These are phyloP conservation scores for Corella eumyota DNA, from an alignment of 23 tunicate species.

Conservation along the genomic window DNA sequence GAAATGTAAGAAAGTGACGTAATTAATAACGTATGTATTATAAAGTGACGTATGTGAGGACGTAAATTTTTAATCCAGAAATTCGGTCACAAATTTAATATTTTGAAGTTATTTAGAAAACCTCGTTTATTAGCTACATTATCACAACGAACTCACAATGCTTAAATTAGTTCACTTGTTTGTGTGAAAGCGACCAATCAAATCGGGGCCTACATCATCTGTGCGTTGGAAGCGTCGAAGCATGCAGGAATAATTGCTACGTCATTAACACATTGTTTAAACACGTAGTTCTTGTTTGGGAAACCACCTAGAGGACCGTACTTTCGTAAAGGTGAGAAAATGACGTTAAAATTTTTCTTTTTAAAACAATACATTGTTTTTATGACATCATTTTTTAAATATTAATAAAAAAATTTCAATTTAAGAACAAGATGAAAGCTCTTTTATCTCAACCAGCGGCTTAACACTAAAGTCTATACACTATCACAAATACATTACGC, in stretches of 20 bases:
- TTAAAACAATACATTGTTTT: no score
- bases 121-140: no score
- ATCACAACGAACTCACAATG: no score
- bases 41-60: no score
- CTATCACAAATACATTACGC: constrained; percentile 57
- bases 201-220: constrained; percentile 16
- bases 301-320: constrained; percentile 37
- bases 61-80: no score
- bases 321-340: constrained; percentile 22
- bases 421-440: constrained; percentile 16
- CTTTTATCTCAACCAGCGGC: constrained; percentile 5
- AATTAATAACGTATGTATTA: no score
- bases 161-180: background rate
- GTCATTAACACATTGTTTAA: constrained; percentile 5
- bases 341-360: no score
- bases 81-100: no score
- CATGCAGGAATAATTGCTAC: constrained; percentile 1
- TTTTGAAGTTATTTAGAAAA: no score
- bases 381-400: no score
- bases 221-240: constrained; percentile 30
- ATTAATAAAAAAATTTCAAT: background rate
- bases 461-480: constrained; percentile 12
- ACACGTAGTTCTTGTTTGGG: constrained; percentile 38
- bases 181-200: background rate
- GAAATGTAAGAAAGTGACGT: constrained; percentile 43